Conservation (phyloP, 1,140 invertebrate genomes). For the Diprion similis region DNA sequence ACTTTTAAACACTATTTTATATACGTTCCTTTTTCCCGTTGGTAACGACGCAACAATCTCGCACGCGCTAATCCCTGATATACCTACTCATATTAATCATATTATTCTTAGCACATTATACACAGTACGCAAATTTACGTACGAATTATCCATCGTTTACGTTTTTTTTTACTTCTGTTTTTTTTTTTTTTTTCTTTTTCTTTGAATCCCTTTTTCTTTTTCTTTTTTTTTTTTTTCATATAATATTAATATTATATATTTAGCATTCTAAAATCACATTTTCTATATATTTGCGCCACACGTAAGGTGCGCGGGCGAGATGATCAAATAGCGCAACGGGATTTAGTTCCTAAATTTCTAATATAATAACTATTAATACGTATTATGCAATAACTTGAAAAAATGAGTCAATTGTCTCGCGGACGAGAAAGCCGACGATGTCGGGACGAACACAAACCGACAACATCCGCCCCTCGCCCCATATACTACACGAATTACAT, state of each 20-base stretch:
- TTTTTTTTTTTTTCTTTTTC: too few relatives aligned
- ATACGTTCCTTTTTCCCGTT: neutral
- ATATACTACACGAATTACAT: too few relatives aligned
- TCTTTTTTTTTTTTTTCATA: too few relatives aligned
- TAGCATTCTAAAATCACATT: constrained; percentile 4
- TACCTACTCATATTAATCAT: neutral
- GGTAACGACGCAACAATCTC: neutral
- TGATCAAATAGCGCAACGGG: neutral
- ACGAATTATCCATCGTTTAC: too few relatives aligned
- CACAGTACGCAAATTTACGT: too few relatives aligned
- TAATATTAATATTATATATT: neutral
- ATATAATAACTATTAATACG: constrained; percentile 1
- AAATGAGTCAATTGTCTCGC: constrained; percentile 14
- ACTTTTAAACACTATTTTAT: neutral
- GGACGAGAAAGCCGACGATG: neutral
- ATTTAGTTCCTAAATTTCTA: constrained; percentile 32
- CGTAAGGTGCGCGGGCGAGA: neutral
- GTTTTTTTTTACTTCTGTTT: too few relatives aligned
- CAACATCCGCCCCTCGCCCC: neutral
- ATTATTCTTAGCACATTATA: too few relatives aligned
- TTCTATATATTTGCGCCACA: constrained; percentile 4
- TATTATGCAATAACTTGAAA: constrained; percentile 30
- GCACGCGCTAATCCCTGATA: neutral
- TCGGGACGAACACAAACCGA: neutral
- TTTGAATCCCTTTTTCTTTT: too few relatives aligned